phyloP scores from a whole-genome alignment of 2,113 vertebrate genomes.

The Pseudopipra pipra region DNA sequence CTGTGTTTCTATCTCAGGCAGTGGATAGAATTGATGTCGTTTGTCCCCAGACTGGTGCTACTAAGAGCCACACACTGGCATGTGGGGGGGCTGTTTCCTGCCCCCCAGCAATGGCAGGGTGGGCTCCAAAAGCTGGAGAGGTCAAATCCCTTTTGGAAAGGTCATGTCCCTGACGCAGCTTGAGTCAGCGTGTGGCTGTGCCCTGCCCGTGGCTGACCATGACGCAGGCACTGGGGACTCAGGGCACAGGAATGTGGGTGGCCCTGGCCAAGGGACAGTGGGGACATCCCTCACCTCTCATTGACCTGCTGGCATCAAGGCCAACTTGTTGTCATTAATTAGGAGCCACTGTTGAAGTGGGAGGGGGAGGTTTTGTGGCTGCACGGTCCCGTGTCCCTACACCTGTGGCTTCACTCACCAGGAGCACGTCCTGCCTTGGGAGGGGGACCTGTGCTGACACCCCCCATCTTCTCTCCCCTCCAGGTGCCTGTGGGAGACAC shows the following conservation, averaged over 20 bases:
- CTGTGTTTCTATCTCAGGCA: background rate
- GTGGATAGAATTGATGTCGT: fast-evolving
- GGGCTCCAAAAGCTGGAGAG: fast-evolving
- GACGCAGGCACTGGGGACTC: background rate
- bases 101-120: fast-evolving
- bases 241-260: background rate
- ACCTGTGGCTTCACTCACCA: fast-evolving
- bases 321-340: background rate
- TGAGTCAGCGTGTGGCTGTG: slow-evolving; percentile 1
- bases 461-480: background rate
- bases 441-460: background rate
- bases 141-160: background rate
- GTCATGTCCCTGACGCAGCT: fast-evolving
- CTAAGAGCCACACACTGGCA: background rate
- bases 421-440: fast-evolving
- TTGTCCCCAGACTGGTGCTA: background rate
- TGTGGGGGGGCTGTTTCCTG: background rate
- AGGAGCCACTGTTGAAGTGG: background rate
- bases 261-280: background rate
- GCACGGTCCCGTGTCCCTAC: background rate
- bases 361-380: background rate
- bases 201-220: background rate
- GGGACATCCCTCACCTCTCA: background rate
- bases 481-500: slow-evolving; percentile 30
- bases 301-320: background rate